phyloP scores from a whole-genome alignment of 1,140 invertebrate species.

The Babylonia areolata region DNA sequence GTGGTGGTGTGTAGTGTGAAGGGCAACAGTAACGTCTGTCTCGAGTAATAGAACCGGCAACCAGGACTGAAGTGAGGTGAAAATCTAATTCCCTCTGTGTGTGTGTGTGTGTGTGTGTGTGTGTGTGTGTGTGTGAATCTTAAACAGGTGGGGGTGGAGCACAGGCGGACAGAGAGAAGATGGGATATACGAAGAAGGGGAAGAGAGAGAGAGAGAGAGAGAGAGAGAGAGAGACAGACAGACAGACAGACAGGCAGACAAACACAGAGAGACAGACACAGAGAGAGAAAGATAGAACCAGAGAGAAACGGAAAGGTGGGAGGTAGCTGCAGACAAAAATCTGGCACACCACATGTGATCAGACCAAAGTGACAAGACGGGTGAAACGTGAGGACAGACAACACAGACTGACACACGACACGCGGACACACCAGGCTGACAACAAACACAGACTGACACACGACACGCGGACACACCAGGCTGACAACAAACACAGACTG shows the following conservation, averaged over 20 bases:
- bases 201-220: constrained; percentile 25
- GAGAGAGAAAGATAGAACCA: constrained; percentile 19
- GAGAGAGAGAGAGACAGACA: neutral
- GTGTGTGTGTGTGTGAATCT: neutral
- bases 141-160: neutral
- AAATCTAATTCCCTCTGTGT: too few relatives aligned
- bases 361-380: neutral
- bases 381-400: neutral
- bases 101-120: constrained; percentile 12
- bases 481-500: too few relatives aligned
- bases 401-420: too few relatives aligned
- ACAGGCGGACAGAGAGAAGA: neutral
- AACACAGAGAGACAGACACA: neutral
- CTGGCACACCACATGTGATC: too few relatives aligned
- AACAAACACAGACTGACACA: too few relatives aligned
- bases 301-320: neutral
- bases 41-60: too few relatives aligned
- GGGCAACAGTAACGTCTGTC: too few relatives aligned
- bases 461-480: too few relatives aligned
- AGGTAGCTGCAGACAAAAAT: neutral
- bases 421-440: too few relatives aligned
- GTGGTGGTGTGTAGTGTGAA: too few relatives aligned
- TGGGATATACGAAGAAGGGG: too few relatives aligned
- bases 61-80: too few relatives aligned
- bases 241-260: neutral